These are phyloP conservation scores for Mobula birostris DNA, from an alignment of 2,113 vertebrate species.

Conservation along the genomic window DNA sequence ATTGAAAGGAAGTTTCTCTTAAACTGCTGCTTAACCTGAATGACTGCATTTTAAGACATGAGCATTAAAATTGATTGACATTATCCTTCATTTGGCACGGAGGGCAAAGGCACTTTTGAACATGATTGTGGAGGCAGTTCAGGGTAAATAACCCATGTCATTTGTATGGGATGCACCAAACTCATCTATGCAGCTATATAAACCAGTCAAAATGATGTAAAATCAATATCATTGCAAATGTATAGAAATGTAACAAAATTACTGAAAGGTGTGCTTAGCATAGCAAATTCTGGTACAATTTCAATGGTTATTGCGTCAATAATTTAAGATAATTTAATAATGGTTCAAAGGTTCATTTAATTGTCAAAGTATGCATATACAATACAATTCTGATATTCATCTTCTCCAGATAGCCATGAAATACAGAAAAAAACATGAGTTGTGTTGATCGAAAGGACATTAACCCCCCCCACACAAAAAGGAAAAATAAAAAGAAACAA, in stretches of 20 bases:
- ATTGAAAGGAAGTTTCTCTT: background rate
- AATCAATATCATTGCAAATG: background rate
- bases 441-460: no score
- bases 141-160: background rate
- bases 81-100: background rate
- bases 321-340: background rate
- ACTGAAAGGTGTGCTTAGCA: background rate
- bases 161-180: background rate
- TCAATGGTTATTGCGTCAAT: background rate
- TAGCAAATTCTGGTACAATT: background rate
- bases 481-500: no score
- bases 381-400: no score
- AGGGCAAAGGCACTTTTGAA: background rate
- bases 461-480: no score
- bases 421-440: no score
- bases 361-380: no score
- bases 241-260: background rate
- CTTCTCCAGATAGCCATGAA: no score
- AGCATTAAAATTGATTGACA: background rate
- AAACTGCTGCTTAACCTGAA: background rate
- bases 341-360: no score
- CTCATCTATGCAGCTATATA: background rate
- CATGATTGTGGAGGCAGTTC: background rate
- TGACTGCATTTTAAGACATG: background rate
- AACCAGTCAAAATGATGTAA: background rate